A percentile compares a stretch with the other conserved stretches of the same genome.
phyloP scores from a whole-genome alignment of 2,888 invertebrate species.

The Spatulosminthurus flaviceps region DNA sequence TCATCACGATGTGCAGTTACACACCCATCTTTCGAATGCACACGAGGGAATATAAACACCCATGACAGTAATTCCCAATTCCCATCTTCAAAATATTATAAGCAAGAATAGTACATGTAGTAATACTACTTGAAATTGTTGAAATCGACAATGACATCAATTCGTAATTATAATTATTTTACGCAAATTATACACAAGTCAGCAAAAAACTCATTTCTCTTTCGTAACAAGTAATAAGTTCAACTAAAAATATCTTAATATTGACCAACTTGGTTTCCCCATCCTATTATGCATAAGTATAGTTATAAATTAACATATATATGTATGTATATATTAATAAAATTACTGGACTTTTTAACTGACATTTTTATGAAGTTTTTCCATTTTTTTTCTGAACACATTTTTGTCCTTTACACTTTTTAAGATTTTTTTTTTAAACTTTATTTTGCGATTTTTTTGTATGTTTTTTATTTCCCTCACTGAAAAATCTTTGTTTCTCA shows the following conservation, averaged over 20 bases:
- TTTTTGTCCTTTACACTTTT: constrained; percentile 51
- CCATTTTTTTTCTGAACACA: constrained; percentile 58
- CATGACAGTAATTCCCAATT: too few species aligned
- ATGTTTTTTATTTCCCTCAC: constrained; percentile 42
- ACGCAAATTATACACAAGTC: not conserved
- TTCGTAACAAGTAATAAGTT: constrained; percentile 8
- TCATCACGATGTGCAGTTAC: too few species aligned
- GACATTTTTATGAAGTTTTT: constrained; percentile 47
- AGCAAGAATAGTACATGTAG: not conserved
- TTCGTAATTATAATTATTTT: not conserved
- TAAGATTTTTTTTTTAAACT: constrained; percentile 51
- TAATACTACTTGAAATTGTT: not conserved
- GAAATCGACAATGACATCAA: not conserved
- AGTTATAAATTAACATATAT: constrained; percentile 15
- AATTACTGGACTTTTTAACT: constrained; percentile 46
- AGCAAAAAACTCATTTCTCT: not conserved
- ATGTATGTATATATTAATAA: constrained; percentile 30
- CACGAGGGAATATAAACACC: too few species aligned
- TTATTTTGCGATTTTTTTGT: constrained; percentile 50
- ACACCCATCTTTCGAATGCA: too few species aligned
- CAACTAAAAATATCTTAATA: constrained; percentile 21
- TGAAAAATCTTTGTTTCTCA: constrained; percentile 47
- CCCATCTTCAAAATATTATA: not conserved
- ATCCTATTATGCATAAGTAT: constrained; percentile 35
- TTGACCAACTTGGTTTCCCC: constrained; percentile 16